Evolutionary conservation across 2,888 invertebrate species (phyloP), one percentile per base, ranked within the genome.

Genomic region (Dichetophora obliterata): DNA sequence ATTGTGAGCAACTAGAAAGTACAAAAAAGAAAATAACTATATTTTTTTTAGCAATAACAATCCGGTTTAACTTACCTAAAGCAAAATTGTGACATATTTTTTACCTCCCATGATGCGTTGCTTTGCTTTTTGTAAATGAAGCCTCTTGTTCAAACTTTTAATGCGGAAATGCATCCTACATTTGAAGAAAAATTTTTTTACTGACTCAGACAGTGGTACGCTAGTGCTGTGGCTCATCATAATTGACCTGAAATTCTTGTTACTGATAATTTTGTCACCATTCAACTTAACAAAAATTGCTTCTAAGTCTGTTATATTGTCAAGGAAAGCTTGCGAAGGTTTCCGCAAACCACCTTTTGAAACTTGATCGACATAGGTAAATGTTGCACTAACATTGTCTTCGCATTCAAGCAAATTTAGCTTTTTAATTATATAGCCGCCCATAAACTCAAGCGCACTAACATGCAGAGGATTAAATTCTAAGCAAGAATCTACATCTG

Each of bases 121-220:
- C 59, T 61, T 61, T 8, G 22, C 14, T 61, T 61, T 61, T 61
- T 61, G 59, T 5, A 27, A 5, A 5, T 61, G 16, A 5, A 61
- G 24, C 22, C 59, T 3, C 22, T 24, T 61, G 24, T 61, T 61
- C 9, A 61, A 27, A 11, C 24, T 19, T 61, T 24, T 61, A 2
- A 61, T 61, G 22, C 59, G 59, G 22, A 61, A 61, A 27, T 61
- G 24, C 27, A 61, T 61, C 22, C 59, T 61, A 9, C 59, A 24
- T 61, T 61, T 61, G 9, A 61, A 24, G n/a, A 61, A 61, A 4
- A 61, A 27, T 24, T 61, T 22, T 11, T 61, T 61, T 9, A 61
- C 24, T 2, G 59, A 4, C 3, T 61, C 59, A 14, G 22, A 14
- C 14, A 61, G 14, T 24, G 16, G 19, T 4, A 61, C 24, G 14